Base-by-base conservation (phyloP, 2,113 vertebrate genomes). In the Macquaria australasica region DNA sequence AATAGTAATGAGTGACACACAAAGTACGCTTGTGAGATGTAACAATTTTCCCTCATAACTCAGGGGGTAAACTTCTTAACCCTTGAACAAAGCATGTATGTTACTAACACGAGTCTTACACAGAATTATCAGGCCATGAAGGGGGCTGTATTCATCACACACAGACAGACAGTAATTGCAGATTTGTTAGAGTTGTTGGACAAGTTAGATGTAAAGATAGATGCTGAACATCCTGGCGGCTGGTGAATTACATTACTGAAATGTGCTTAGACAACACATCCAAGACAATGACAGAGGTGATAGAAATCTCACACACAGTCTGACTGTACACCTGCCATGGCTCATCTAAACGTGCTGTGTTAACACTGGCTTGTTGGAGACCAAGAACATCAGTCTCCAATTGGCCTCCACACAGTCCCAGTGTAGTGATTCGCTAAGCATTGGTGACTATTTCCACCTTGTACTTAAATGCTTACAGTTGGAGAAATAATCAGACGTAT, bases 1-100 rank as follows among this genome's bases (percentile, higher is more conserved):
- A 94, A 93, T 89, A 92, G 84, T 88, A 90, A 94, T 93, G 94
- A 93, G 90, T 89, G 93, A 94, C 85, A 83, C 89, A 89, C 84
- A 90, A 84, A 93, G 91, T 93, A 94, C 92, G 93, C 74, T 79
- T 81, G 70, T 85, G 77, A 88, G 80, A 87, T 77, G 81, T 9
- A 89, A 76, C 81, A 25, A 43, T 68, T 45, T 7, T 5, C 20
- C 81, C 64, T 69, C 37, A 31, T 51, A 76, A 82, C 86, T 74
- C 43, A 21, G 39, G n/a, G 16, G 41, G 63, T 73, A 50, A 82
- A 68, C 76, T 59, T 63, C 73, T 62, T 77, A 91, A 89, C 76
- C 74, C 45, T 88, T 76, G 50, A 88, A 77, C 58, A 58, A 87
- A 87, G 74, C 43, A n/a, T 62, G 41, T 64, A 75, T 79, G 73